Percentiles rank a stretch among this genome's conserved stretches.
phyloP scores from a whole-genome alignment of 2,797 vertebrate genomes.

The Aulostomus chinensis region DNA sequence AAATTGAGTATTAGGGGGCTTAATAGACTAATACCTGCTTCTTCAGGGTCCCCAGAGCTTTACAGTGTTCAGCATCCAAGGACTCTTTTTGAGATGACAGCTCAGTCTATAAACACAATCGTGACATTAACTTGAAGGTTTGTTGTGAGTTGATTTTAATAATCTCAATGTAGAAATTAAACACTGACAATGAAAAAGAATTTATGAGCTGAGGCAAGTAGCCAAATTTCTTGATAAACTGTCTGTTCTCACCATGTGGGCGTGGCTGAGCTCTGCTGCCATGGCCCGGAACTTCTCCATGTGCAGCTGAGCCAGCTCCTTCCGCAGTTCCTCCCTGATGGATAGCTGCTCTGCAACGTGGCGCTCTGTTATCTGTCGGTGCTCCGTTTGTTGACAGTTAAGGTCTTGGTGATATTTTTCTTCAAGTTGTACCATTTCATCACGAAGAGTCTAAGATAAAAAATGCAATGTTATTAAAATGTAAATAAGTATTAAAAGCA shows the following conservation, averaged over 20 bases:
- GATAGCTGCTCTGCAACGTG: constrained; percentile 74
- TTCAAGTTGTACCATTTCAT: constrained; percentile 77
- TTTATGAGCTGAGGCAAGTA: too few species aligned
- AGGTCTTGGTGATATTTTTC: constrained; percentile 56
- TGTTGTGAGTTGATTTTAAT: not conserved
- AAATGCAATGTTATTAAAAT: not conserved
- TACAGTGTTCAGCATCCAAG: constrained; percentile 69
- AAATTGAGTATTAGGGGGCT: too few species aligned
- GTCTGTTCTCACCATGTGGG: constrained; percentile 81
- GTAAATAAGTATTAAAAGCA: too few species aligned
- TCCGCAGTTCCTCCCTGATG: constrained; percentile 71
- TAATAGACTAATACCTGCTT: constrained; percentile 72
- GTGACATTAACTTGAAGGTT: not conserved
- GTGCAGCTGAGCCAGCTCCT: constrained; percentile 77
- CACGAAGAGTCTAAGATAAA: constrained; percentile 68
- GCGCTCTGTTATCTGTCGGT: constrained; percentile 62
- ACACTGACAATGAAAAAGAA: not conserved
- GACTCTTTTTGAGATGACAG: constrained; percentile 68
- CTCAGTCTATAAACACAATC: constrained; percentile 56
- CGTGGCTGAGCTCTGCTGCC: constrained; percentile 78
- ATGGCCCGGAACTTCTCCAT: constrained; percentile 80
- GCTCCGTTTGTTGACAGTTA: constrained; percentile 48
- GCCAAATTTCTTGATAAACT: too few species aligned
- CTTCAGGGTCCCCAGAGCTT: constrained; percentile 67
- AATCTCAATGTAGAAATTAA: not conserved